phyloP scores from a whole-genome alignment of 2,113 vertebrate genomes.

The Puma concolor region DNA sequence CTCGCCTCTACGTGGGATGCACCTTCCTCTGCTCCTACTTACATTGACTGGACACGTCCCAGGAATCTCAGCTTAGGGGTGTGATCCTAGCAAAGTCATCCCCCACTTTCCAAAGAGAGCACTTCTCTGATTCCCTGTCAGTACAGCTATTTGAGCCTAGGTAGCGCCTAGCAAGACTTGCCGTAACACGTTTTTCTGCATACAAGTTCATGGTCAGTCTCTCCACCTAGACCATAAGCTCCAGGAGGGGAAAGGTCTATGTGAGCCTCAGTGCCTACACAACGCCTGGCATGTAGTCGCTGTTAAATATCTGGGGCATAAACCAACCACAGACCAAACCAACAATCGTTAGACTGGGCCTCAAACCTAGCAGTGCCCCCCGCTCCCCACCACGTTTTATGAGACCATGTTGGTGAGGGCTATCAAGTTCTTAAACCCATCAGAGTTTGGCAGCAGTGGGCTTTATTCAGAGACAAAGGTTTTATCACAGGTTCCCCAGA shows the following conservation, averaged over 20 bases:
- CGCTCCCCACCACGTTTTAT: fast-evolving
- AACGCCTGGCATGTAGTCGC: fast-evolving
- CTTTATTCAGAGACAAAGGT: background rate
- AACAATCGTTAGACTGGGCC: too few species aligned
- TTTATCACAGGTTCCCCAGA: background rate
- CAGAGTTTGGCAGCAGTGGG: background rate
- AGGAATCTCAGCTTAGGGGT: fast-evolving
- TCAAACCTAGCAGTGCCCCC: background rate
- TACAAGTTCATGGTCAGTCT: background rate
- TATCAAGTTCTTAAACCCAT: background rate
- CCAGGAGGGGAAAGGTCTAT: background rate
- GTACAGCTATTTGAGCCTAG: too few species aligned
- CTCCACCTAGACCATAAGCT: background rate
- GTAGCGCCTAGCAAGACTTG: background rate
- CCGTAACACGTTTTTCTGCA: background rate
- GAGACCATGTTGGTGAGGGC: background rate
- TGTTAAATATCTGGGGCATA: background rate
- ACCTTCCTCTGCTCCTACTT: background rate
- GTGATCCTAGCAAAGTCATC: background rate
- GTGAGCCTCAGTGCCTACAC: background rate
- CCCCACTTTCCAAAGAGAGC: too few species aligned
- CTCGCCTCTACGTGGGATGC: background rate
- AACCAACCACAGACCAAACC: background rate
- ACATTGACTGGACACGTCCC: fast-evolving
- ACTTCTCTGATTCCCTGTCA: too few species aligned